phyloP scores from a whole-genome alignment of 2,113 vertebrate genomes.

The Fulica atra region DNA sequence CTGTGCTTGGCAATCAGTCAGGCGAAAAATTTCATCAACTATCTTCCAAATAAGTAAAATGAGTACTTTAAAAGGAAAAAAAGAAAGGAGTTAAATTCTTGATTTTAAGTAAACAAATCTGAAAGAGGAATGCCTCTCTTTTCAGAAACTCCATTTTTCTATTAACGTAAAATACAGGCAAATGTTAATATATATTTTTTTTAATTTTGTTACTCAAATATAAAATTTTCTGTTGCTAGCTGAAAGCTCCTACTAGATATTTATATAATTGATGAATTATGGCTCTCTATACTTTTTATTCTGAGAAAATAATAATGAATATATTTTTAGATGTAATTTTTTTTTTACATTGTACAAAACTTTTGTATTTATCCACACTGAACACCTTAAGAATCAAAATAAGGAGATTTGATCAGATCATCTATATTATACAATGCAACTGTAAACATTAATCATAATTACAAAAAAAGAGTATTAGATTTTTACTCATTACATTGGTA shows the following conservation, averaged over 20 bases:
- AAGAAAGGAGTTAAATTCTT: background rate
- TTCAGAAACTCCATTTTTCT: background rate
- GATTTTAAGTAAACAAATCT: background rate
- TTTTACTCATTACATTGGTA: background rate
- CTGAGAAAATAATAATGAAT: background rate
- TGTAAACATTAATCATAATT: background rate
- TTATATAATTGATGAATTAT: background rate
- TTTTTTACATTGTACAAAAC: background rate
- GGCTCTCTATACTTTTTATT: background rate
- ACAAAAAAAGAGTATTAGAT: background rate
- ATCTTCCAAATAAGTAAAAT: background rate
- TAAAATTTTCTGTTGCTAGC: background rate
- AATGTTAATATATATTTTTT: background rate
- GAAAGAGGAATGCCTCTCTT: background rate
- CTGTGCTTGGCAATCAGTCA: background rate
- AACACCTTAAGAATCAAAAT: background rate
- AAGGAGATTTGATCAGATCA: background rate
- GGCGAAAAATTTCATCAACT: background rate
- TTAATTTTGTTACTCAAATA: background rate
- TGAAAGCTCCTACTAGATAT: background rate
- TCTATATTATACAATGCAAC: background rate
- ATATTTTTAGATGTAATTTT: background rate
- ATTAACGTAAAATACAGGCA: background rate
- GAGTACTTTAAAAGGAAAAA: background rate
- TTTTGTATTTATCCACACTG: background rate